Percentiles rank a stretch among this genome's conserved stretches.
Conservation (phyloP, 2,888 invertebrate genomes). For the Cryptops parisi region DNA sequence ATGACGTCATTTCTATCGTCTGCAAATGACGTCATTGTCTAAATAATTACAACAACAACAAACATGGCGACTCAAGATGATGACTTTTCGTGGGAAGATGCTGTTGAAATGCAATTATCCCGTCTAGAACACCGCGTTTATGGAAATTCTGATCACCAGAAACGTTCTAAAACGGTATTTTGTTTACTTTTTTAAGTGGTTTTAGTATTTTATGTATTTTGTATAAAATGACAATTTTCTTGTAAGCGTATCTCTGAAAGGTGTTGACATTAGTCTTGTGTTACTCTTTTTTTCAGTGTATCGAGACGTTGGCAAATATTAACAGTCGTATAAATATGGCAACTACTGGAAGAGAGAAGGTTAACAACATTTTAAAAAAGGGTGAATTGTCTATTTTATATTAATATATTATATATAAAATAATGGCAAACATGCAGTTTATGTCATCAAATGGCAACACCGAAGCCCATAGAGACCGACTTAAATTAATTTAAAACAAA, state of each 20-base stretch:
- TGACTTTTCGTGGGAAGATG: constrained; percentile 8
- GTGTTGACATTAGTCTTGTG: not conserved
- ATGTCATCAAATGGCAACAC: too few relatives aligned
- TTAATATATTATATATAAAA: not conserved
- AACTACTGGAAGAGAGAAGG: not conserved
- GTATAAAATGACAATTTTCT: not conserved
- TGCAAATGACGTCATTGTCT: too few relatives aligned
- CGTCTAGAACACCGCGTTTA: constrained; percentile 1
- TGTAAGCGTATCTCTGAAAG: not conserved
- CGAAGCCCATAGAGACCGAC: too few relatives aligned
- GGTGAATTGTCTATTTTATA: not conserved
- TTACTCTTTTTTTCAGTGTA: not conserved
- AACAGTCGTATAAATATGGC: constrained; percentile 6
- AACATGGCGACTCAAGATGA: too few relatives aligned
- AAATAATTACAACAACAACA: too few relatives aligned
- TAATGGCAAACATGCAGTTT: not conserved
- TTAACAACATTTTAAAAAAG: not conserved
- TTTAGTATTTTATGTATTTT: not conserved
- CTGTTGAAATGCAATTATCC: constrained; percentile 3
- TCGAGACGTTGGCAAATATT: not conserved
- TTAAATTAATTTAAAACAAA: too few relatives aligned
- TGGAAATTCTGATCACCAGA: not conserved
- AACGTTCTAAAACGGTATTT: not conserved
- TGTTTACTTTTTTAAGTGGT: not conserved
- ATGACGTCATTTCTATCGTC: too few relatives aligned